Evolutionary conservation across 2,113 vertebrate species (phyloP).

Genomic region (Perca flavescens): DNA sequence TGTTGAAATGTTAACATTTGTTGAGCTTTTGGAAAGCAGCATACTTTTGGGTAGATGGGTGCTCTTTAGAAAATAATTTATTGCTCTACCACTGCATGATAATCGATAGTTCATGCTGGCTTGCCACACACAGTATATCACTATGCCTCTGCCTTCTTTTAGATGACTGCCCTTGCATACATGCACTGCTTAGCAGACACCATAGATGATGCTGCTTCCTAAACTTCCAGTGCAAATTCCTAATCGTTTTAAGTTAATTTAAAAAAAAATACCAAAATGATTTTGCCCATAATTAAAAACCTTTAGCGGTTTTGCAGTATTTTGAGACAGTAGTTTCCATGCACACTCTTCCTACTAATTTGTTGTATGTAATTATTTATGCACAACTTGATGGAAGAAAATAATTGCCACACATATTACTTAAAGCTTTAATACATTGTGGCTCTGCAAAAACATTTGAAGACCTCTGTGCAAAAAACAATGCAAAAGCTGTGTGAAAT

Average conservation of each 20-base stretch:
- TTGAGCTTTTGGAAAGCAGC: constrained; percentile 17
- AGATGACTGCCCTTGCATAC: constrained; percentile 48
- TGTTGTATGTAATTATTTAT: constrained; percentile 45
- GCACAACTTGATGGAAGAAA: constrained; percentile 35
- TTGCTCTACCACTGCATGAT: neutral
- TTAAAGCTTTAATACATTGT: constrained; percentile 30
- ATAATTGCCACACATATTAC: constrained; percentile 19
- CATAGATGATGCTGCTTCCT: constrained; percentile 23
- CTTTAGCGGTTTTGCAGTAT: neutral
- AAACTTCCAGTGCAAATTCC: constrained; percentile 16
- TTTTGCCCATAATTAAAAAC: constrained; percentile 16
- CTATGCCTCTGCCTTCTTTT: constrained; percentile 34
- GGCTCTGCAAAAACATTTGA: constrained; percentile 43
- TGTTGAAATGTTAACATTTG: neutral
- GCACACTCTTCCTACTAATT: constrained; percentile 35
- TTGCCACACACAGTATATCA: constrained; percentile 23
- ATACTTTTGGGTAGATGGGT: neutral
- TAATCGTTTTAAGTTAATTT: constrained; percentile 27
- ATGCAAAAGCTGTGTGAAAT: constrained; percentile 68
- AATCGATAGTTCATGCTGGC: constrained; percentile 20
- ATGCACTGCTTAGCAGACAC: constrained; percentile 44
- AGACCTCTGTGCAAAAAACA: constrained; percentile 33
- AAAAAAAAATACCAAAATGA: neutral
- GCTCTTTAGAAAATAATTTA: neutral
- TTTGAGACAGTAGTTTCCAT: constrained; percentile 13